Evolutionary conservation across 2,113 vertebrate species (phyloP).

Genomic region (Carlito syrichta): DNA sequence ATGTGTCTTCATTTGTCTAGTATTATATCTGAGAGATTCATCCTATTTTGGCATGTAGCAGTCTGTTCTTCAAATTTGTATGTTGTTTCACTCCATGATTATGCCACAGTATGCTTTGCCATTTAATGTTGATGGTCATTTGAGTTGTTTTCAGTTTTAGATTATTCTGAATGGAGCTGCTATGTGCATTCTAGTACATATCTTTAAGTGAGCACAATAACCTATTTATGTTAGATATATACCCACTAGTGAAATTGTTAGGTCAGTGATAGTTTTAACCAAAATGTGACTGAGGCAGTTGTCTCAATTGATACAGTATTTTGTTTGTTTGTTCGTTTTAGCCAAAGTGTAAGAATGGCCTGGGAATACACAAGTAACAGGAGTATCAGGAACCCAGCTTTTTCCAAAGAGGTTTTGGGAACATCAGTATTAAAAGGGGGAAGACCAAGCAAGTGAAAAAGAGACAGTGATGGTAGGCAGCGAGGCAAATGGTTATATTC

Average conservation of each 20-base stretch:
- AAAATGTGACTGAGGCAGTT: too few relatives aligned
- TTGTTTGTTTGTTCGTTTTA: too few relatives aligned
- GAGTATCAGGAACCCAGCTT: too few relatives aligned
- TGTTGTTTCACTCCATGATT: not conserved
- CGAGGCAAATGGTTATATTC: too few relatives aligned
- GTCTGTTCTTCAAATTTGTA: not conserved
- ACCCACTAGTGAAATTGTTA: not conserved
- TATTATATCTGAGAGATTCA: not conserved
- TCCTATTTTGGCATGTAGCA: not conserved
- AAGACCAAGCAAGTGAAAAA: too few relatives aligned
- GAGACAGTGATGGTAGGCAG: too few relatives aligned
- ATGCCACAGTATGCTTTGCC: not conserved
- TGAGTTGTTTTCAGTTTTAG: not conserved
- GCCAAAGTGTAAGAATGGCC: too few relatives aligned
- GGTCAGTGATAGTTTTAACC: too few relatives aligned
- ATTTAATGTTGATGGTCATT: not conserved
- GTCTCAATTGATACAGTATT: too few relatives aligned
- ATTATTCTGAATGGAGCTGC: not conserved
- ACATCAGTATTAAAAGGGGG: too few relatives aligned
- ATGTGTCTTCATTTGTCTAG: not conserved
- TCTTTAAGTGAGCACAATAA: not conserved
- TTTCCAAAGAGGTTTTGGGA: too few relatives aligned
- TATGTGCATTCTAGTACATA: not conserved
- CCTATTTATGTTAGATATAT: not conserved
- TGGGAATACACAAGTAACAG: too few relatives aligned